Percentiles rank a stretch among this genome's conserved stretches.
Evolutionary conservation across 2,888 invertebrate genomes (phyloP).

Genomic region (Frankliniella intonsa): DNA sequence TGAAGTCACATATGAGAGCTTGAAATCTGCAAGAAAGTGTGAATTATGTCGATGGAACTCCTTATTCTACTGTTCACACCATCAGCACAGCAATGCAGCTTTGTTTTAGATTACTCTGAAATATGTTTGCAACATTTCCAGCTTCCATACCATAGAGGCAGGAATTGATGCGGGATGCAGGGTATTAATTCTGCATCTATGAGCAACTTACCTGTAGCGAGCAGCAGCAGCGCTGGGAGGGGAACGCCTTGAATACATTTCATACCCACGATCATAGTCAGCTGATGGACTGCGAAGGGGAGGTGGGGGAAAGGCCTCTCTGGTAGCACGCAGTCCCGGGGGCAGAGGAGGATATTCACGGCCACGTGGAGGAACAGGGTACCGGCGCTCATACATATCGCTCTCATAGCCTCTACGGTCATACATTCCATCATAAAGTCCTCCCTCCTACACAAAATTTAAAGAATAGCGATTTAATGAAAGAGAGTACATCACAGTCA

Average conservation of each 20-base stretch:
- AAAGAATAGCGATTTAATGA: too few species aligned
- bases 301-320: conserved; percentile 43
- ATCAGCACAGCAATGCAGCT: background rate
- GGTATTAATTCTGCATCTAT: background rate
- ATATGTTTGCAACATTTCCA: too few species aligned
- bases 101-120: too few species aligned
- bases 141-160: too few species aligned
- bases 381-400: conserved; percentile 76
- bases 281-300: conserved; percentile 33
- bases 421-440: conserved; percentile 49
- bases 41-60: background rate
- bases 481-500: too few species aligned
- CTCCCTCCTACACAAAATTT: conserved; percentile 42
- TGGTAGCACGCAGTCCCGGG: conserved; percentile 52
- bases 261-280: conserved; percentile 36
- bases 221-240: conserved; percentile 52
- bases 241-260: conserved; percentile 76
- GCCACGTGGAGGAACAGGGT: conserved; percentile 50
- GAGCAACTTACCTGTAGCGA: conserved; percentile 37
- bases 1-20: background rate
- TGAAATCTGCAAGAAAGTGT: background rate
- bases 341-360: conserved; percentile 34
- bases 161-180: too few species aligned
- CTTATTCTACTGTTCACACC: conserved; percentile 1
- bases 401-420: conserved; percentile 41